Evolutionary conservation across 1,140 invertebrate genomes (phyloP), one percentile per base, ranked within the genome.

Genomic region (Bombus difficillimus): DNA sequence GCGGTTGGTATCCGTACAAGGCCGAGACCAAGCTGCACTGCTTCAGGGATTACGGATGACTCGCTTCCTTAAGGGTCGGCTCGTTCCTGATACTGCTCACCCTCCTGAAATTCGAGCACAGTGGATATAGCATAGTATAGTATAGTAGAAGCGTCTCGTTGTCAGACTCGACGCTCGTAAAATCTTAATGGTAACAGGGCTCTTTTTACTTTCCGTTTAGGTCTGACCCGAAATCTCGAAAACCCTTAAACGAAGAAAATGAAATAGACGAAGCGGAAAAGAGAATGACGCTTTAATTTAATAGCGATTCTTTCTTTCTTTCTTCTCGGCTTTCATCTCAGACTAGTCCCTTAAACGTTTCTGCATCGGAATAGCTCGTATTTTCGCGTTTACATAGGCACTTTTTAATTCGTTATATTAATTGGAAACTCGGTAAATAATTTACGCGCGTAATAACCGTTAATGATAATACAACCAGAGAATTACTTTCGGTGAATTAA

Each of bases 41-140:
- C 72, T 77, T 89, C 81, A 28, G 34, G 22, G 88, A 89, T 89
- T 89, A 89, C 73, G 81, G 78, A 59, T 64, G 62, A 75, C 72
- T 86, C 85, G 80, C 32, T 86, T 89, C 88, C 84, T 89, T 74
- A 81, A 85, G 88, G 81, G 78, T 64, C 68, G 78, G n/a, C 53
- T 75, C 34, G 64, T 53, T 25, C 62, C 64, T 69, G 64, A 34
- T 37, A 43, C 34, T 39, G 39, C 25, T 78, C 75, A 32, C 28
- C 18, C 59, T 41, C 88, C 86, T 87, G 89, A 87, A 89, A 90
- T 90, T 86, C 81, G 81, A 90, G 78, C 77, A 85, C 81, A 89
- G 47, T 76, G 74, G 85, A 89, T 90, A 79, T 64, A 90, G 57
- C 68, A 57, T 66, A 90, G 57, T 72, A 57, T 66, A 28, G 25